These are phyloP conservation scores for Diaphora mendica DNA, from an alignment of 2,888 invertebrate species.

Conservation along the genomic window DNA sequence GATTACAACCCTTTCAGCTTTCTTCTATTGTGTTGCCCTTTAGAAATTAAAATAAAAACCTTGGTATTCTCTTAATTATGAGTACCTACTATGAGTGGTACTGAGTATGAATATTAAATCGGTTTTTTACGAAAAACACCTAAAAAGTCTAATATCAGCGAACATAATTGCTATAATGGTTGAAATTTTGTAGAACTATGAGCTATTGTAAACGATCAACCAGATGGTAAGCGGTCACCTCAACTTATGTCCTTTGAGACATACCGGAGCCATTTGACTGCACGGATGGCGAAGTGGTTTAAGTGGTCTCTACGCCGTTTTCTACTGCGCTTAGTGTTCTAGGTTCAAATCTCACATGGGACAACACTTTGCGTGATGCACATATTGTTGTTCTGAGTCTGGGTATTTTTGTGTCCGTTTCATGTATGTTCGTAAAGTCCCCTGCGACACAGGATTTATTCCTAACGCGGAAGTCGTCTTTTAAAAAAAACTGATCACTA, in stretches of 20 bases:
- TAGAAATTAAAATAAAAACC: conserved; percentile 46
- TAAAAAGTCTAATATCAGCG: not conserved
- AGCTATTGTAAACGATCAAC: not conserved
- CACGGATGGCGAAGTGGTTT: too few relatives aligned
- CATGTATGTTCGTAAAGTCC: too few relatives aligned
- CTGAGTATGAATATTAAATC: not conserved
- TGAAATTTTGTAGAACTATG: not conserved
- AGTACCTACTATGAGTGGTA: not conserved
- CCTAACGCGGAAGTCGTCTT: too few relatives aligned
- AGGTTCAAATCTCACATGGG: too few relatives aligned
- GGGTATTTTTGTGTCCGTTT: too few relatives aligned
- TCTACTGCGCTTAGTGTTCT: too few relatives aligned
- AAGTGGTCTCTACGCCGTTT: too few relatives aligned
- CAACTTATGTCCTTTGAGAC: not conserved
- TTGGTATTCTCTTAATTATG: conserved; percentile 25
- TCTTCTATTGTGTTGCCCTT: conserved; percentile 51
- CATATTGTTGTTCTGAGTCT: too few relatives aligned
- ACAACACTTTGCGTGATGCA: too few relatives aligned
- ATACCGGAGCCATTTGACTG: not conserved
- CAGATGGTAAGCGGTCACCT: not conserved
- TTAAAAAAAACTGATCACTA: not conserved
- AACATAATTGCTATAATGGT: not conserved
- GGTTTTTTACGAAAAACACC: not conserved
- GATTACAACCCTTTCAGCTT: conserved; percentile 68
- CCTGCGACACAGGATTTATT: too few relatives aligned